These are phyloP conservation scores for Valencia hispanica DNA, from an alignment of 2,797 vertebrate genomes.

Conservation along the genomic window DNA sequence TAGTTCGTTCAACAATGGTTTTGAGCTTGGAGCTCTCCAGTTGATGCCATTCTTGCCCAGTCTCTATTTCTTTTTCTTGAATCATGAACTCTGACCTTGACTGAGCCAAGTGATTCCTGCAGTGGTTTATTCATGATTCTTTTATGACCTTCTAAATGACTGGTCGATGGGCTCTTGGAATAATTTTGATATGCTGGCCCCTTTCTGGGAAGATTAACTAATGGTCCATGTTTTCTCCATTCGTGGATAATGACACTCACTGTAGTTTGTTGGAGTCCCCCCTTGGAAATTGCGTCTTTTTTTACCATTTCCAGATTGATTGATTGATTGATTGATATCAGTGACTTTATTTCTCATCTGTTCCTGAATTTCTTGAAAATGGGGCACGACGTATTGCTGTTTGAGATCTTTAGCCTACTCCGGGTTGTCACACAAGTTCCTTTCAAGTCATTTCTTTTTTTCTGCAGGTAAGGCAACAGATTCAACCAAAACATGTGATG, in stretches of 20 bases:
- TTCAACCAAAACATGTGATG: background rate
- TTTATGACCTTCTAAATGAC: background rate
- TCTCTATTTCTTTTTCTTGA: background rate
- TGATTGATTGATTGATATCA: background rate
- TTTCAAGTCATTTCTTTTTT: background rate
- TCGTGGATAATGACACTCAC: background rate
- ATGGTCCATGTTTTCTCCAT: background rate
- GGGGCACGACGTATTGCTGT: background rate
- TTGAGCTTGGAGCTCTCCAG: background rate
- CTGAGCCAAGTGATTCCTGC: background rate
- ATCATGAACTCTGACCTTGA: background rate
- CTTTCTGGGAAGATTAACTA: background rate
- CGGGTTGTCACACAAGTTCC: background rate
- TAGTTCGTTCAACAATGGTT: background rate
- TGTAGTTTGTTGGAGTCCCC: background rate
- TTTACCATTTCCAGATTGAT: background rate
- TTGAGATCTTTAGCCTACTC: background rate
- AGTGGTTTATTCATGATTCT: background rate
- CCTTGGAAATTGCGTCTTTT: background rate
- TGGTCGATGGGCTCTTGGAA: background rate
- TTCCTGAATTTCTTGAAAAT: background rate
- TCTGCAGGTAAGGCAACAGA: background rate
- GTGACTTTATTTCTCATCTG: background rate
- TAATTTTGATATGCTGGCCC: background rate
- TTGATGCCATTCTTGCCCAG: background rate